Conservation (phyloP, 2,797 vertebrate genomes). For the Phrynocephalus forsythii region DNA sequence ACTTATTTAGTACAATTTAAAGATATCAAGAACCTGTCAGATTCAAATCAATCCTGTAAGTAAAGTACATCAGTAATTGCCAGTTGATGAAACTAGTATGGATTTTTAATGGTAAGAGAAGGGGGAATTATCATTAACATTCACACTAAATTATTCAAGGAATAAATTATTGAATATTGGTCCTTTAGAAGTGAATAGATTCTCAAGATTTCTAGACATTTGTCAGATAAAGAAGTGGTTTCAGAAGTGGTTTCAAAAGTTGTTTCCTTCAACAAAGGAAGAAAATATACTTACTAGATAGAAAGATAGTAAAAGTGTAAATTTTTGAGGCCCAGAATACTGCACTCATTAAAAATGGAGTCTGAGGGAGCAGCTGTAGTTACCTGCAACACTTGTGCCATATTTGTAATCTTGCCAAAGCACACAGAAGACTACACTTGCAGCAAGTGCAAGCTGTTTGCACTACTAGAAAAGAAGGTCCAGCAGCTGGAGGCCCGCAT, state of each 20-base stretch:
- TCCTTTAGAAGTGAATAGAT: slow-evolving; percentile 50
- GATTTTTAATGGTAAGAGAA: slow-evolving; percentile 68
- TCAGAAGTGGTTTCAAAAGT: slow-evolving; percentile 41
- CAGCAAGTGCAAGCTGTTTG: too few relatives aligned
- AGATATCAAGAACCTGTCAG: slow-evolving; percentile 71
- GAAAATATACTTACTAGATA: too few relatives aligned
- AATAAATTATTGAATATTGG: slow-evolving; percentile 70
- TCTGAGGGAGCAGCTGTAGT: too few relatives aligned
- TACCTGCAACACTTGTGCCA: too few relatives aligned
- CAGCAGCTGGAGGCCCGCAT: too few relatives aligned
- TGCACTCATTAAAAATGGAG: too few relatives aligned
- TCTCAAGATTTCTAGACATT: slow-evolving; percentile 54
- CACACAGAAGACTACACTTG: too few relatives aligned
- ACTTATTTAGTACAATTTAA: slow-evolving; percentile 71
- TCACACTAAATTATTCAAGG: slow-evolving; percentile 66
- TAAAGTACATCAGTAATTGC: slow-evolving; percentile 62
- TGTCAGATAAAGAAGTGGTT: slow-evolving; percentile 59
- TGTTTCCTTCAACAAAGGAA: neutral
- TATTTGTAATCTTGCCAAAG: too few relatives aligned
- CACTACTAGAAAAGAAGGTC: too few relatives aligned
- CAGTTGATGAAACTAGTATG: slow-evolving; percentile 66
- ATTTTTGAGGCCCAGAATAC: too few relatives aligned
- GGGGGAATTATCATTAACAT: slow-evolving; percentile 56
- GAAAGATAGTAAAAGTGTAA: too few relatives aligned
- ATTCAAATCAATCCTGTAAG: slow-evolving; percentile 74